A percentile compares a stretch with the other conserved stretches of the same genome.
Evolutionary conservation across 2,888 invertebrate genomes (phyloP).

Genomic region (Apomyelois bistriatella): DNA sequence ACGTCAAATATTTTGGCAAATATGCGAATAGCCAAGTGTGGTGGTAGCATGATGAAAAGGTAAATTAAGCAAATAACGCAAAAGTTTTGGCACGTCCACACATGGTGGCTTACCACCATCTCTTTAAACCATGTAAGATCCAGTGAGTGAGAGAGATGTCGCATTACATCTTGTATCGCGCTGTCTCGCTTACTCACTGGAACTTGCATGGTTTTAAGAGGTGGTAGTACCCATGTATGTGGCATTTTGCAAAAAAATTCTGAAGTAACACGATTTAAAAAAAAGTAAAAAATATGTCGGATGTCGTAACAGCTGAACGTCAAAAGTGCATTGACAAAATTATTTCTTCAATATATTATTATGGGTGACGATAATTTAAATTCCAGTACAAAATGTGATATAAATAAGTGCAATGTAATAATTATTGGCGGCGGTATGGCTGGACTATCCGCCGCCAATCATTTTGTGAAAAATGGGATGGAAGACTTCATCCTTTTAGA

Average conservation of each 20-base stretch:
- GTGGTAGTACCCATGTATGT: no score
- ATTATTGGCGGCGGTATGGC: constrained; percentile 93
- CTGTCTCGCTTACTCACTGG: no score
- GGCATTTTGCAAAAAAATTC: background rate
- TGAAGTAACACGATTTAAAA: background rate
- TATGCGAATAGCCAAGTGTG: no score
- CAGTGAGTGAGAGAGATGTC: no score
- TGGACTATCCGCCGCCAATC: constrained; percentile 91
- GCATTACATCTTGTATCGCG: no score
- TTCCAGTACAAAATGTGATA: constrained; percentile 73
- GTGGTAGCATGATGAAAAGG: no score
- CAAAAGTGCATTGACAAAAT: constrained; percentile 57
- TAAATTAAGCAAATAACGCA: no score
- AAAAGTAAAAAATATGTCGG: constrained; percentile 28
- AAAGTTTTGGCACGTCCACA: no score
- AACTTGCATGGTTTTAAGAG: no score
- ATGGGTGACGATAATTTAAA: constrained; percentile 77
- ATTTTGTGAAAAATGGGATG: constrained; percentile 88
- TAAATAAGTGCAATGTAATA: constrained; percentile 83
- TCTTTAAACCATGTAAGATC: no score
- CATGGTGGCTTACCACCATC: no score
- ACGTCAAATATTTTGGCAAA: no score
- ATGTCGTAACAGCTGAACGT: constrained; percentile 65
- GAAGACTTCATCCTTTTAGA: constrained; percentile 90
- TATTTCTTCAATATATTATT: constrained; percentile 57